Conservation (phyloP, 1,140 invertebrate species). For the Saccostrea cuccullata region DNA sequence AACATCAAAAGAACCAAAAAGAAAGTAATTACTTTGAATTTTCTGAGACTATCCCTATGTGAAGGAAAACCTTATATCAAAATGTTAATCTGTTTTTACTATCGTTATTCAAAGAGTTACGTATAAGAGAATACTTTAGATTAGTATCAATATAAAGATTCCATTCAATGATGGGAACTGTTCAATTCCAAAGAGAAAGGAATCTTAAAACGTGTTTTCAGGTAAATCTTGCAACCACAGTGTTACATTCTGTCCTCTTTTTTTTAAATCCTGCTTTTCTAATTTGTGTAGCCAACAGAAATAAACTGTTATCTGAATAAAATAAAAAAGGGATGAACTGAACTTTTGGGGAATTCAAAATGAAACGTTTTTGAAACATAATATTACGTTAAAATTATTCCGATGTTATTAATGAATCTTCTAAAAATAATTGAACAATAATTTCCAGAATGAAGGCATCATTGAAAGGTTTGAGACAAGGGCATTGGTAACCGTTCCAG, state of each 20-base stretch:
- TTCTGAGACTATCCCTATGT: slow-evolving; percentile 1
- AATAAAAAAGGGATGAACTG: too few relatives aligned
- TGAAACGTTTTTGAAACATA: background rate
- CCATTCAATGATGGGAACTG: background rate
- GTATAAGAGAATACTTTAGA: background rate
- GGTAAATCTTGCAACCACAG: too few relatives aligned
- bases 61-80: background rate
- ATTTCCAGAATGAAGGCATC: background rate
- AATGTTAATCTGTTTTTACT: background rate
- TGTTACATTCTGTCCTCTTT: too few relatives aligned
- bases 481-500: background rate
- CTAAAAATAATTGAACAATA: background rate
- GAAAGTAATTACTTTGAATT: background rate
- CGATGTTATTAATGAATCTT: background rate
- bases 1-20: slow-evolving; percentile 7
- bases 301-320: too few relatives aligned
- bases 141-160: background rate
- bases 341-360: background rate
- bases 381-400: background rate
- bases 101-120: background rate
- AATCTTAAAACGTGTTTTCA: background rate
- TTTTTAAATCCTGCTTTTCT: too few relatives aligned
- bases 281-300: too few relatives aligned
- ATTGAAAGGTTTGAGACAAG: background rate
- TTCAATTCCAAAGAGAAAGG: background rate